Evolutionary conservation across 2,888 invertebrate genomes (phyloP).

Genomic region (Chironomus riparius): DNA sequence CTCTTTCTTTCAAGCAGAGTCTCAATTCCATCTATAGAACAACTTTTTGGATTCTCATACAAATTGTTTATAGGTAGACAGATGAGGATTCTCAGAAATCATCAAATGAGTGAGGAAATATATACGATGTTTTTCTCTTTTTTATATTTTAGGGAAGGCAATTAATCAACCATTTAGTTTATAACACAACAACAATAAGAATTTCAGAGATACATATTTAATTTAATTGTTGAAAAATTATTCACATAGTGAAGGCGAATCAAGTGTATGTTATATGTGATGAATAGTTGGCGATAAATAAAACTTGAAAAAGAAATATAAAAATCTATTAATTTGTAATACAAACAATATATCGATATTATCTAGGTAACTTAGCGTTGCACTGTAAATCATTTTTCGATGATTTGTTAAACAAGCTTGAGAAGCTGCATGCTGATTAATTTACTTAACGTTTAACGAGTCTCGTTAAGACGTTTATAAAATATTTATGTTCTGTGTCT

Average conservation of each 20-base stretch:
- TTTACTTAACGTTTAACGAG: background rate
- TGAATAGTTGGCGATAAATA: background rate
- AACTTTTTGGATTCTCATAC: too few relatives aligned
- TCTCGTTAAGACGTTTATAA: background rate
- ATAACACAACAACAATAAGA: background rate
- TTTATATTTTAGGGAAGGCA: background rate
- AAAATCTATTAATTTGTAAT: background rate
- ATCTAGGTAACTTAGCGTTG: background rate
- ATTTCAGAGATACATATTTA: background rate
- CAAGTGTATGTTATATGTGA: background rate
- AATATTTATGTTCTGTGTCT: background rate
- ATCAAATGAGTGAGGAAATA: background rate
- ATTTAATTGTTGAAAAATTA: conserved; percentile 5
- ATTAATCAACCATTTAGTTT: background rate
- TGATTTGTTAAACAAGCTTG: conserved; percentile 6
- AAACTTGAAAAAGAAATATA: background rate
- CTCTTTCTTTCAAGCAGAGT: background rate
- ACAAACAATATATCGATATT: background rate
- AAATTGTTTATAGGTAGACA: too few relatives aligned
- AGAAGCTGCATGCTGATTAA: background rate
- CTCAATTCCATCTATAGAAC: background rate
- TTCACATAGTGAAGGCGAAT: background rate
- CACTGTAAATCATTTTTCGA: conserved; percentile 9
- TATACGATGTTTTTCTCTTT: background rate
- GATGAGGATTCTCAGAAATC: background rate